phyloP scores from a whole-genome alignment of 2,888 invertebrate genomes.

The Litoditis marina region DNA sequence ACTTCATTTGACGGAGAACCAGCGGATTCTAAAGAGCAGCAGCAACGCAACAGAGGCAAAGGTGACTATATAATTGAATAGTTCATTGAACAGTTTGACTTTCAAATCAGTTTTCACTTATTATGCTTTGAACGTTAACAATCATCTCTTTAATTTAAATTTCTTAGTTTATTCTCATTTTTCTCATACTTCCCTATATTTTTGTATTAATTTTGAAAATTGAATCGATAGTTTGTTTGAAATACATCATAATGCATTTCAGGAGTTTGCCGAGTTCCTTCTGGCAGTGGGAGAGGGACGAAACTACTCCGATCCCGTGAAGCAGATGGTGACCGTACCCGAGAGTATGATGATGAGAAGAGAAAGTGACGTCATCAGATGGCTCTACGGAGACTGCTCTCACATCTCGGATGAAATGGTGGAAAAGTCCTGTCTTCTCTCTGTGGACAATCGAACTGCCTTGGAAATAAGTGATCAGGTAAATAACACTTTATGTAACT shows the following conservation, averaged over 20 bases:
- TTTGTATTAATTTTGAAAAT: too few species aligned
- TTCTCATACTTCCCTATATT: too few species aligned
- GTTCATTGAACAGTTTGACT: too few species aligned
- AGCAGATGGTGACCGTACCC: too few species aligned
- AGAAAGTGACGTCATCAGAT: neutral
- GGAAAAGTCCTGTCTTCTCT: neutral
- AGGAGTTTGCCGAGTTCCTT: too few species aligned
- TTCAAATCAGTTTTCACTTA: too few species aligned
- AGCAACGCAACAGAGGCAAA: neutral
- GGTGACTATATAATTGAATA: neutral
- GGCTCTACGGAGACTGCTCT: neutral
- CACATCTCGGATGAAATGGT: neutral
- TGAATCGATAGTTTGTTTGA: too few species aligned
- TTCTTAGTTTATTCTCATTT: too few species aligned
- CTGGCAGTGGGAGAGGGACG: neutral
- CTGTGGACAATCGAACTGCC: conserved; percentile 12
- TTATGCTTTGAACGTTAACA: too few species aligned
- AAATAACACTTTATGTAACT: too few species aligned
- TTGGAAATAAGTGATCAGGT: conserved; percentile 3
- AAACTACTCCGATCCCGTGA: neutral
- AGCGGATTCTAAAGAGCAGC: neutral
- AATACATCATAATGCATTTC: too few species aligned
- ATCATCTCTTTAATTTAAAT: too few species aligned
- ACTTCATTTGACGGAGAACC: neutral
- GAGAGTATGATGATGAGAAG: neutral